Evolutionary conservation across 2,888 invertebrate species (phyloP).

Genomic region (Clitarchus hookeri): DNA sequence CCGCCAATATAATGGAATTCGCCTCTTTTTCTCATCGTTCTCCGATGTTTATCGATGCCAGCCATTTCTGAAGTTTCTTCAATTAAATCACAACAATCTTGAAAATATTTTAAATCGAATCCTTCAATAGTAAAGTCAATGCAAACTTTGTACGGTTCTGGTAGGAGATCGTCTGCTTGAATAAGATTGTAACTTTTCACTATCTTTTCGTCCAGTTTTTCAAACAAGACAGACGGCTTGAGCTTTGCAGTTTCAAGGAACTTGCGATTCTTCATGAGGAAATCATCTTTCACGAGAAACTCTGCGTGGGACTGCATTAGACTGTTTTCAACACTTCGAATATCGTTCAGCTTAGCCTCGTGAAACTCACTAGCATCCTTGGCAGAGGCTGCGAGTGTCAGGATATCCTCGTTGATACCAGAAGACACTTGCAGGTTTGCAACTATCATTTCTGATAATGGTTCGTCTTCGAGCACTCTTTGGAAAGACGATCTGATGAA

Average conservation of each 20-base stretch:
- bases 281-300: neutral
- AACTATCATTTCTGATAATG: neutral
- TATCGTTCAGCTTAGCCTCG: neutral
- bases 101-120: neutral
- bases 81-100: neutral
- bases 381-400: neutral
- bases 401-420: neutral
- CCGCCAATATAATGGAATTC: neutral
- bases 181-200: neutral
- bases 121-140: neutral
- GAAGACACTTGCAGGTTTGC: neutral
- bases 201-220: neutral
- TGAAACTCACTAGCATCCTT: neutral
- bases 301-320: neutral
- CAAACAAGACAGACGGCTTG: neutral
- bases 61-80: neutral
- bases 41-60: neutral
- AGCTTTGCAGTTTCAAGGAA: neutral
- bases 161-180: neutral
- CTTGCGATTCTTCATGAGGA: neutral
- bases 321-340: neutral
- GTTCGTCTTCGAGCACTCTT: neutral
- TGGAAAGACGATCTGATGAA: neutral
- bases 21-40: neutral
- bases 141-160: neutral